phyloP scores from a whole-genome alignment of 2,113 vertebrate genomes.

The Theristicus caerulescens region DNA sequence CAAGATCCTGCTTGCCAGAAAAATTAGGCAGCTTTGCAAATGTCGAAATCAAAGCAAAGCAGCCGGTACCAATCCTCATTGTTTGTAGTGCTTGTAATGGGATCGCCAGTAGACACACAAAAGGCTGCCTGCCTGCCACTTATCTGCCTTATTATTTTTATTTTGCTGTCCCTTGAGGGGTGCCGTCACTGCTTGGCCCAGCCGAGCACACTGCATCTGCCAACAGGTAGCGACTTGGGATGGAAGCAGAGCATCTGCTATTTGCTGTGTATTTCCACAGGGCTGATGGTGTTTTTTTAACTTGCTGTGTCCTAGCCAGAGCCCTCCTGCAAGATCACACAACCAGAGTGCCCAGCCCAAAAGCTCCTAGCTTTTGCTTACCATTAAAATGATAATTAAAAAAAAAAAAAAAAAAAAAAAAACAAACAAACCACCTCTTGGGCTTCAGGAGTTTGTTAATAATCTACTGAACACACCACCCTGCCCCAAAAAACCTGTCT shows the following conservation, averaged over 20 bases:
- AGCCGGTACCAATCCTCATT: not conserved
- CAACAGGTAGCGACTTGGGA: accelerated
- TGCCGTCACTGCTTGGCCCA: too few relatives aligned
- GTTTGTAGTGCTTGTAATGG: accelerated
- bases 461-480: too few relatives aligned
- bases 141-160: not conserved
- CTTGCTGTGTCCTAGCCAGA: not conserved
- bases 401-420: not conserved
- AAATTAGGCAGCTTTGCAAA: not conserved
- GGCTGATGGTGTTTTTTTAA: not conserved
- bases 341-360: not conserved
- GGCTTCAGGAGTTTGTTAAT: not conserved
- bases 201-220: not conserved
- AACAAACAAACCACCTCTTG: not conserved
- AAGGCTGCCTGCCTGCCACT: not conserved
- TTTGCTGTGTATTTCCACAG: accelerated
- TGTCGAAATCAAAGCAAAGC: not conserved
- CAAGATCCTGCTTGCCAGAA: not conserved
- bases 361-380: not conserved
- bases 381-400: not conserved
- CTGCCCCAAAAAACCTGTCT: not conserved
- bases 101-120: not conserved
- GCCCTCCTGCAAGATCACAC: not conserved
- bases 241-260: not conserved
- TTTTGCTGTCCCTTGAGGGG: not conserved